Base-by-base conservation (phyloP, 2,888 invertebrate species). In the Agriotes lineatus region DNA sequence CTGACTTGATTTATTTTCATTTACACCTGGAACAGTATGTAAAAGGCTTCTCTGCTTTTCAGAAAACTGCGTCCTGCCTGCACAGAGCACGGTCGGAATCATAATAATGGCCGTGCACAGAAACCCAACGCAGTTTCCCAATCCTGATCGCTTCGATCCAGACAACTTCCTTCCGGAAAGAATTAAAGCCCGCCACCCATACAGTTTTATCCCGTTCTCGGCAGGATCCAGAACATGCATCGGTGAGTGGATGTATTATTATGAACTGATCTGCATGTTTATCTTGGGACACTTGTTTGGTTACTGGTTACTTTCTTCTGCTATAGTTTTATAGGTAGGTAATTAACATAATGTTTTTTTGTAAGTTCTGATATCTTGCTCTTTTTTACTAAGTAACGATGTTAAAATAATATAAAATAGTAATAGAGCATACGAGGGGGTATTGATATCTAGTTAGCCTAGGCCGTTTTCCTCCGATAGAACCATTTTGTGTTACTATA, bases 151-250 rank as follows among this genome's bases (percentile, higher is more conserved):
- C 37, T 92, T 92, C 82, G 86, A 92, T 80, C 92, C 92, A 0
- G 74, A 92, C 77, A 91, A 92, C 79, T 92, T 92, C 86, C 81
- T 92, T 35, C 91, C 92, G 0, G 91, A 92, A 76, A 89, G 88
- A 64, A 89, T 90, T 14, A 88, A 89, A 50, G 88, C 89, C 68
- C 86, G 92, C 48, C 92, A 92, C 74, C 92, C 91, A 77, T 92
- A 92, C 80, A 90, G 91, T 75, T 92, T 88, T 78, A 89, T 92
- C 33, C 92, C 92, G 0, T 92, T 92, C 85, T 91, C 91, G 50
- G 92, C 92, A 33, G 92, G 92, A 5, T 90, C 91, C 0, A 87
- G 92, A 72, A 91, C 91, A 71, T 92, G 92, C 81, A 91, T 92
- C 18, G 92, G 88, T 88, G 75, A 83, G 86, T 64, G 44, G 44